phyloP scores from a whole-genome alignment of 2,888 invertebrate genomes.

The Dynastes maya region DNA sequence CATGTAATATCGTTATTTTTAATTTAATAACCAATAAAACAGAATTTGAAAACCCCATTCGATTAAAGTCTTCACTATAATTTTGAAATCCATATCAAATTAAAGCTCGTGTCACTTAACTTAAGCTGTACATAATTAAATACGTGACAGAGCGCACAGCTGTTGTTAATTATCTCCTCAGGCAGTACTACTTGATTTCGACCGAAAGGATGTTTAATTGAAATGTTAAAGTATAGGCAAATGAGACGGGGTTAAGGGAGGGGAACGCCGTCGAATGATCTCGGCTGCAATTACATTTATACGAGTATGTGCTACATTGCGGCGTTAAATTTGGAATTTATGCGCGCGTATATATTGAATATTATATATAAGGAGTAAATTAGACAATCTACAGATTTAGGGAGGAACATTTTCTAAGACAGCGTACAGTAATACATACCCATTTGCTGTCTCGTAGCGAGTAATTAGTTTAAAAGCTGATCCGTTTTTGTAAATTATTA shows the following conservation, averaged over 20 bases:
- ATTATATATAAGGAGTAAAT: not conserved
- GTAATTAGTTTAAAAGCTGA: too few relatives aligned
- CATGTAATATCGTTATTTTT: too few relatives aligned
- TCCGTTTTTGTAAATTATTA: too few relatives aligned
- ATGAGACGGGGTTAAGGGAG: not conserved
- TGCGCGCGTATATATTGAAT: not conserved
- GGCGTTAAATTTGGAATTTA: constrained; percentile 3
- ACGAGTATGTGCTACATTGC: constrained; percentile 16
- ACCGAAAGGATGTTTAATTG: constrained; percentile 42
- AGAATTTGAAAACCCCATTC: not conserved
- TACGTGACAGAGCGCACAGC: constrained; percentile 29
- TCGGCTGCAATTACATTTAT: constrained; percentile 25
- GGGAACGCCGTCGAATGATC: constrained; percentile 9
- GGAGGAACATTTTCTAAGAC: not conserved
- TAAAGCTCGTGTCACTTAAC: constrained; percentile 25
- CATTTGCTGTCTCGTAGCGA: too few relatives aligned
- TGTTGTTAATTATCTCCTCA: constrained; percentile 40
- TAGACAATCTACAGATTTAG: not conserved
- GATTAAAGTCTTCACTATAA: constrained; percentile 28
- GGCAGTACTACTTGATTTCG: constrained; percentile 19
- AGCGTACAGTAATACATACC: not conserved
- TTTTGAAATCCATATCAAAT: constrained; percentile 28
- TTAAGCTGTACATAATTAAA: constrained; percentile 38
- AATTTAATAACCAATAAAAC: too few relatives aligned
- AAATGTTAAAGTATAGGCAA: constrained; percentile 41